A percentile compares a stretch with the other conserved stretches of the same genome.
Conservation (phyloP, 2,113 vertebrate genomes). For the Nyctereutes procyonoides region DNA sequence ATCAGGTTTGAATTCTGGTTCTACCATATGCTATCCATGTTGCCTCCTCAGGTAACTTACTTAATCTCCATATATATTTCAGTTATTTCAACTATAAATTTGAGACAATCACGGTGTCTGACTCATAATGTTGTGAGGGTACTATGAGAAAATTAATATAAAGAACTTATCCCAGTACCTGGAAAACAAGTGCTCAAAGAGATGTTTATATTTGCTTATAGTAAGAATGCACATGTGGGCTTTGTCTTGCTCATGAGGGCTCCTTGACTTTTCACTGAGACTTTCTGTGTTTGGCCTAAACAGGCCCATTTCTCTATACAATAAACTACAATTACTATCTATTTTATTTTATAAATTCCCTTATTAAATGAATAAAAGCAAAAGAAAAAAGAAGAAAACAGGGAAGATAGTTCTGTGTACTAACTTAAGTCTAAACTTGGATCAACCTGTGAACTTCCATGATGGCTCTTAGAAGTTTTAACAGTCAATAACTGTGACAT, state of each 20-base stretch:
- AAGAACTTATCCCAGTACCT: neutral
- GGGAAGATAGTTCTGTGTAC: neutral
- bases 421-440: slow-evolving; percentile 14
- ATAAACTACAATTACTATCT: neutral
- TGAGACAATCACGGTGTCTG: neutral
- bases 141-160: neutral
- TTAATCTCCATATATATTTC: slow-evolving; percentile 24
- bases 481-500: neutral
- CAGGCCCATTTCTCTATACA: neutral
- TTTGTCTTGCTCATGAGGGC: neutral
- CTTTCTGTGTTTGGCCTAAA: slow-evolving; percentile 28
- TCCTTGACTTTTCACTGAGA: neutral
- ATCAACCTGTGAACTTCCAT: neutral
- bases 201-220: neutral
- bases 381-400: neutral
- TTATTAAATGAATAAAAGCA: neutral
- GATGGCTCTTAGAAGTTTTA: neutral
- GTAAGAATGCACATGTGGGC: neutral
- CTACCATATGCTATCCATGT: neutral
- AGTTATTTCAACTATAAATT: slow-evolving; percentile 27
- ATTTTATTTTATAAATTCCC: neutral
- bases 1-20: neutral
- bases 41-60: neutral
- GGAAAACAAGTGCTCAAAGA: slow-evolving; percentile 18
- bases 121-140: neutral